Evolutionary conservation across 2,113 vertebrate genomes (phyloP).

Genomic region (Nestor notabilis): DNA sequence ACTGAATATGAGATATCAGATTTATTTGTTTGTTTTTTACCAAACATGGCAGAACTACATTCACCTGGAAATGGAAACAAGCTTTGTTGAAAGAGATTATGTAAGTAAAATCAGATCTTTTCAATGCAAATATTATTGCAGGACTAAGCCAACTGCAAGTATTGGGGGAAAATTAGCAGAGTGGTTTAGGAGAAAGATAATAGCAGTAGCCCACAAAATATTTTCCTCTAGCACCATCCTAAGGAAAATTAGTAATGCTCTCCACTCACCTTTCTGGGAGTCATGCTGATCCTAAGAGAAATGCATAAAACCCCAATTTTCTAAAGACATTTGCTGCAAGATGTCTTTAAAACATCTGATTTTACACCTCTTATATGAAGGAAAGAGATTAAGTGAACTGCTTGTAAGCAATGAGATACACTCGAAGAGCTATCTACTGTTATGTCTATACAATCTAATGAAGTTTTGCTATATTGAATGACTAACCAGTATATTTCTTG

Average conservation of each 20-base stretch:
- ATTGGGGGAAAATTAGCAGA: background rate
- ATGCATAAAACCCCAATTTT: background rate
- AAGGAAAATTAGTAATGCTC: background rate
- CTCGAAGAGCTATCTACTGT: background rate
- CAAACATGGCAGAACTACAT: background rate
- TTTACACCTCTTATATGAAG: background rate
- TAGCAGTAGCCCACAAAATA: background rate
- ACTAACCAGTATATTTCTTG: background rate
- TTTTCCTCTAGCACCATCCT: background rate
- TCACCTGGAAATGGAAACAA: background rate
- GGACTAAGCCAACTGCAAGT: background rate
- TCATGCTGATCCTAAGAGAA: background rate
- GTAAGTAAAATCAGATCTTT: background rate
- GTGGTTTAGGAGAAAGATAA: background rate
- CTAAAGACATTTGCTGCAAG: rapidly evolving
- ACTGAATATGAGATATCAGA: background rate
- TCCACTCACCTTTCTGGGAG: background rate
- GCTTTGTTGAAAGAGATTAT: background rate
- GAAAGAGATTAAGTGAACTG: background rate
- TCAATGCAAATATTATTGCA: background rate
- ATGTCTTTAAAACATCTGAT: background rate
- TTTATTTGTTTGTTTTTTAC: background rate
- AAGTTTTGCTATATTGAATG: background rate
- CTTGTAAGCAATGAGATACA: background rate
- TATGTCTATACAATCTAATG: background rate